phyloP scores from a whole-genome alignment of 2,797 vertebrate species.

The Petrocephalus sullivani region DNA sequence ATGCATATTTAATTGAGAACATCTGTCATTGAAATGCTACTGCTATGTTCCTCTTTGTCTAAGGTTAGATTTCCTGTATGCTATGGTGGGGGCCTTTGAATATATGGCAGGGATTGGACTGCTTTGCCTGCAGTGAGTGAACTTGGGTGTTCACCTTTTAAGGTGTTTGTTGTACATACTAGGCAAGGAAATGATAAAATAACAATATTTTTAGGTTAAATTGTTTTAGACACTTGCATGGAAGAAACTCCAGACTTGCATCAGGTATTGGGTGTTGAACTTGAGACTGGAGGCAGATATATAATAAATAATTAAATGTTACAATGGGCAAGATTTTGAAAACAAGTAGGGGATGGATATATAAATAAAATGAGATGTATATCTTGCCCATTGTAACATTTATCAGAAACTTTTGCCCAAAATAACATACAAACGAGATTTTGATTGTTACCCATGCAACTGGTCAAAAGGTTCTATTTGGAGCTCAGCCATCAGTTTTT shows the following conservation, averaged over 20 bases:
- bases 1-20: neutral
- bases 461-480: neutral
- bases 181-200: neutral
- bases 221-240: neutral
- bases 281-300: neutral
- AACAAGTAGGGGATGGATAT: too few species aligned
- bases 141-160: neutral
- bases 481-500: neutral
- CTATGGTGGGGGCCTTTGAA: neutral
- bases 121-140: neutral
- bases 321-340: too few species aligned
- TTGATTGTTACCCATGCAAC: neutral
- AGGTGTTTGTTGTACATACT: neutral
- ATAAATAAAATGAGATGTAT: too few species aligned
- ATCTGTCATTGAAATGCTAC: neutral
- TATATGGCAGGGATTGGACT: neutral
- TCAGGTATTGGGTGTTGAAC: neutral
- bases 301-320: too few species aligned
- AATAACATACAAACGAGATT: neutral
- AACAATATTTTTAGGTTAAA: too few species aligned
- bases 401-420: neutral
- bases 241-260: neutral
- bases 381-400: neutral
- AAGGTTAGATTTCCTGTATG: neutral
- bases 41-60: neutral